Evolutionary conservation across 2,888 invertebrate species (phyloP).

Genomic region (Keiferia lycopersicella): DNA sequence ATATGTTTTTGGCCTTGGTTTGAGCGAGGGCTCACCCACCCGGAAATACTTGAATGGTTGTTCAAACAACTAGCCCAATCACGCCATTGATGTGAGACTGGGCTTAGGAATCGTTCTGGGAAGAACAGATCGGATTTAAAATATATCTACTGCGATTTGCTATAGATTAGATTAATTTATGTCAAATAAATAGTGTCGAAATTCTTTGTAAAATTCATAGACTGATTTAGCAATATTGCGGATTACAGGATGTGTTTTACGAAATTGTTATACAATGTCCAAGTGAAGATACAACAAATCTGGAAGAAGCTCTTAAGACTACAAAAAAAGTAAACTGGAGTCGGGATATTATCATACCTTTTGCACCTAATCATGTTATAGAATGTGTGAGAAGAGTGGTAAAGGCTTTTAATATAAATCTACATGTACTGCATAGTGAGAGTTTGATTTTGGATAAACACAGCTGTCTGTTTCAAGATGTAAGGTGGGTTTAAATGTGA

Average conservation of each 20-base stretch:
- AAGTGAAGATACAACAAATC: conserved; percentile 43
- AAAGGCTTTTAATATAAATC: conserved; percentile 35
- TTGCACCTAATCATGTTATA: conserved; percentile 40
- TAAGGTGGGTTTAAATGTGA: conserved; percentile 38
- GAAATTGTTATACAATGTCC: conserved; percentile 55
- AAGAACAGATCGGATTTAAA: too few species aligned
- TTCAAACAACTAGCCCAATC: too few species aligned
- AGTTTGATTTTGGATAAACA: conserved; percentile 43
- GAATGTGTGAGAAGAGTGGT: conserved; percentile 41
- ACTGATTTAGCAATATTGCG: background rate
- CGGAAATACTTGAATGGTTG: too few species aligned
- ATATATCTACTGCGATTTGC: too few species aligned
- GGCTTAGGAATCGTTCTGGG: too few species aligned
- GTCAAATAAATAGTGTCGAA: too few species aligned
- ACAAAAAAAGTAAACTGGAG: conserved; percentile 57
- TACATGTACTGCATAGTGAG: conserved; percentile 32
- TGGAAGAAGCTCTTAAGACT: conserved; percentile 48
- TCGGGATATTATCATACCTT: conserved; percentile 42
- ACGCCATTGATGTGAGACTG: too few species aligned
- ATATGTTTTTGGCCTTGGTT: too few species aligned
- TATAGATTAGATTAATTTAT: too few species aligned
- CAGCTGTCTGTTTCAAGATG: conserved; percentile 34
- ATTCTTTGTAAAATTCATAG: too few species aligned
- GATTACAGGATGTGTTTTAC: conserved; percentile 46
- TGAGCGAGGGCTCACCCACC: too few species aligned